Conservation (phyloP, 2,888 invertebrate species). For the Choristoneura rosaceana region DNA sequence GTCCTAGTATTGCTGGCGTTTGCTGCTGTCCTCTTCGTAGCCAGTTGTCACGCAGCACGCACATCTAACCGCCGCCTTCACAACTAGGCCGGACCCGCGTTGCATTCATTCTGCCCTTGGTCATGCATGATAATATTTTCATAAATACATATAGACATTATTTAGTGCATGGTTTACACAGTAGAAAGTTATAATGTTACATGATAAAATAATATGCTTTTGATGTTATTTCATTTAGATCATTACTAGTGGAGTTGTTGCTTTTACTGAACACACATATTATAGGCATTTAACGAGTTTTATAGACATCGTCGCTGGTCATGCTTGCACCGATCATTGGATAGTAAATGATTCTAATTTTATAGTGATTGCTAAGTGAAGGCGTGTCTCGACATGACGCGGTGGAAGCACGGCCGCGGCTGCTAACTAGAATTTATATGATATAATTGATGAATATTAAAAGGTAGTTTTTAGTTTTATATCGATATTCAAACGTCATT, state of each 20-base stretch:
- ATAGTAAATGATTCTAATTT: slow-evolving; percentile 46
- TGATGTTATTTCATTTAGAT: slow-evolving; percentile 64
- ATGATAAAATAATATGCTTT: slow-evolving; percentile 61
- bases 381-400: slow-evolving; percentile 44
- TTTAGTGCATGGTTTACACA: slow-evolving; percentile 62
- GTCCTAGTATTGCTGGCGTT: not conserved
- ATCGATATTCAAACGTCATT: slow-evolving; percentile 60
- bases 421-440: slow-evolving; percentile 56
- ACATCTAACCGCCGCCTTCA: not conserved
- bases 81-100: not conserved
- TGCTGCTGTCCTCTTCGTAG: slow-evolving; percentile 1
- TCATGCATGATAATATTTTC: slow-evolving; percentile 53
- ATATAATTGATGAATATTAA: slow-evolving; percentile 49
- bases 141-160: slow-evolving; percentile 51
- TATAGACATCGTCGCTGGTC: slow-evolving; percentile 54
- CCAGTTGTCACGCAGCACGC: not conserved
- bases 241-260: slow-evolving; percentile 61
- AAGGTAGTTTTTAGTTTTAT: slow-evolving; percentile 69
- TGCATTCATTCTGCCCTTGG: not conserved
- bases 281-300: slow-evolving; percentile 61
- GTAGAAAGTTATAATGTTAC: slow-evolving; percentile 56
- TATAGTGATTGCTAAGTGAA: slow-evolving; percentile 32
- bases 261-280: slow-evolving; percentile 58
- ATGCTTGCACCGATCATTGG: slow-evolving; percentile 60
- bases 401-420: slow-evolving; percentile 60